These are phyloP conservation scores for Nomia melanderi DNA, from an alignment of 1,140 invertebrate species.

Conservation along the genomic window DNA sequence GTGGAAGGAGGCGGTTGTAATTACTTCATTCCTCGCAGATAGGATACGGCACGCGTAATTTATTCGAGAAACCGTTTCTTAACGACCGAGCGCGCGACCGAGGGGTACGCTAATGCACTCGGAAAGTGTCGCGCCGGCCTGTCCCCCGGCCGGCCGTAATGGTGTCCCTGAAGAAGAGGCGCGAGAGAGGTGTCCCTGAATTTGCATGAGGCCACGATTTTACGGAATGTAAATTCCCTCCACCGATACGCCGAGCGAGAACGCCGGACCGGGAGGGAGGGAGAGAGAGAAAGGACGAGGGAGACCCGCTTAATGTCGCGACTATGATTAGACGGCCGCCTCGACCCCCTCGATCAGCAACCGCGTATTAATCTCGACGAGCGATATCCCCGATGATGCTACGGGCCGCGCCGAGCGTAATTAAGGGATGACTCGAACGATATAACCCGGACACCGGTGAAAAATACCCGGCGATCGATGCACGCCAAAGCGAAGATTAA, in stretches of 20 bases:
- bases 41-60: conserved; percentile 21
- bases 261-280: too few relatives aligned
- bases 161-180: neutral
- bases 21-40: conserved; percentile 1
- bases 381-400: conserved; percentile 1
- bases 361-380: conserved; percentile 1
- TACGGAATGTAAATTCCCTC: neutral
- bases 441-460: neutral
- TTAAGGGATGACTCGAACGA: neutral
- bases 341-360: neutral
- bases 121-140: neutral
- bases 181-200: conserved; percentile 6
- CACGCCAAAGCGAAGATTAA: neutral
- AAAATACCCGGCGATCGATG: neutral
- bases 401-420: neutral
- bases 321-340: neutral
- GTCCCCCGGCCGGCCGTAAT: conserved; percentile 11
- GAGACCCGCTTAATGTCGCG: neutral
- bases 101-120: conserved; percentile 6
- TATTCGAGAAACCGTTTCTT: conserved; percentile 17
- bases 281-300: too few relatives aligned
- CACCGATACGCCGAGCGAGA: too few relatives aligned
- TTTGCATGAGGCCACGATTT: conserved; percentile 7
- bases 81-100: conserved; percentile 2
- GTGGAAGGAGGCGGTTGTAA: too few relatives aligned